Percentiles rank a stretch among this genome's conserved stretches.
phyloP scores from a whole-genome alignment of 1,140 invertebrate species.

The Ceratosolen solmsi region DNA sequence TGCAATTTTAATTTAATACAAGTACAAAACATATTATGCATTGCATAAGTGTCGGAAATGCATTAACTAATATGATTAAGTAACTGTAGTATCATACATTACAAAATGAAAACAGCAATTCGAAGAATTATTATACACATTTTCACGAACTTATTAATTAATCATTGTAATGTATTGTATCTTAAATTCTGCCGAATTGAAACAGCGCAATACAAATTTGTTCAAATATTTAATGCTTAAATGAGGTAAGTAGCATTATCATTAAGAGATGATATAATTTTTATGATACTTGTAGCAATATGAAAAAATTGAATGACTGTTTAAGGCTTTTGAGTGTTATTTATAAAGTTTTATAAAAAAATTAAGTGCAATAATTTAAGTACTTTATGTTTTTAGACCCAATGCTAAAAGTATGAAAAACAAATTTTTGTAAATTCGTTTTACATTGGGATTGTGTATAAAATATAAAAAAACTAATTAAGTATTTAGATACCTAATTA shows the following conservation, averaged over 20 bases:
- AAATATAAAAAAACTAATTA: constrained; percentile 33
- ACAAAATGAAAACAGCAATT: constrained; percentile 25
- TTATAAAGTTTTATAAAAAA: constrained; percentile 17
- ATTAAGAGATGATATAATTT: constrained; percentile 1
- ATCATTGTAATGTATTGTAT: constrained; percentile 28
- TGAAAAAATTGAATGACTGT: constrained; percentile 13
- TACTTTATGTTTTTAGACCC: constrained; percentile 38
- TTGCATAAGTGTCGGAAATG: constrained; percentile 14
- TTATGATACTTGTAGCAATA: background rate
- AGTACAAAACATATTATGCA: constrained; percentile 27
- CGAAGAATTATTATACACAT: constrained; percentile 8
- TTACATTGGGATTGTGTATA: constrained; percentile 14
- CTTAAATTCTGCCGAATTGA: constrained; percentile 21
- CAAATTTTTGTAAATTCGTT: constrained; percentile 13
- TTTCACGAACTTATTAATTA: constrained; percentile 28
- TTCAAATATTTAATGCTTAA: constrained; percentile 27
- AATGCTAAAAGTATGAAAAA: constrained; percentile 33
- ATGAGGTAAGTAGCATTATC: constrained; percentile 25
- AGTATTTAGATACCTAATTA: constrained; percentile 2
- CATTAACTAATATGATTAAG: constrained; percentile 36
- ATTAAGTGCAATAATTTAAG: constrained; percentile 49
- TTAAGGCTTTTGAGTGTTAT: constrained; percentile 21
- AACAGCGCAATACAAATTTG: constrained; percentile 21
- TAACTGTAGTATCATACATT: constrained; percentile 24
- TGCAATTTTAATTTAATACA: constrained; percentile 25